phyloP scores from a whole-genome alignment of 2,888 invertebrate genomes.

The Agapetus fuscipes region DNA sequence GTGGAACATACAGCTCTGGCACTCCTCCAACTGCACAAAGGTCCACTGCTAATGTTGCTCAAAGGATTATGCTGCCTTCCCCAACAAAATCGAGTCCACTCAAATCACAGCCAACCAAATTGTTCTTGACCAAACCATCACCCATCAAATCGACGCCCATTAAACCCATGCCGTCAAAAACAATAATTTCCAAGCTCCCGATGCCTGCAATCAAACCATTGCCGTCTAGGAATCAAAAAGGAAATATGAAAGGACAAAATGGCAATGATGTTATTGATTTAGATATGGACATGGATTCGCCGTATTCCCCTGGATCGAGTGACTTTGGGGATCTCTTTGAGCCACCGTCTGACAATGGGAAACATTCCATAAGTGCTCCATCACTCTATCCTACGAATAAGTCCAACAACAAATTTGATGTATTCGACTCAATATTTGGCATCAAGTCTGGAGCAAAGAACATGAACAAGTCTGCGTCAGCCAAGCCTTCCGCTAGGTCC shows the following conservation, averaged over 20 bases:
- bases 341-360: slow-evolving; percentile 47
- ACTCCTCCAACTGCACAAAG: slow-evolving; percentile 25
- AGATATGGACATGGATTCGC: slow-evolving; percentile 67
- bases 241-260: slow-evolving; percentile 27
- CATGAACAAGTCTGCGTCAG: slow-evolving; percentile 25
- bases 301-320: slow-evolving; percentile 83
- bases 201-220: slow-evolving; percentile 28
- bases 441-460: slow-evolving; percentile 38
- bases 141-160: slow-evolving; percentile 50
- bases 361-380: slow-evolving; percentile 17
- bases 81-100: slow-evolving; percentile 38
- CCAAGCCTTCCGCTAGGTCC: slow-evolving; percentile 33
- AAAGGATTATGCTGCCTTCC: slow-evolving; percentile 41
- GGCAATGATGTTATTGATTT: slow-evolving; percentile 43
- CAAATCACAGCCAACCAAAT: slow-evolving; percentile 40
- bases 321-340: slow-evolving; percentile 82
- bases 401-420: slow-evolving; percentile 27
- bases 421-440: slow-evolving; percentile 58
- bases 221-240: slow-evolving; percentile 24
- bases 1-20: slow-evolving; percentile 30
- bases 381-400: slow-evolving; percentile 12
- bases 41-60: slow-evolving; percentile 27
- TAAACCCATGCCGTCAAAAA: slow-evolving; percentile 40
- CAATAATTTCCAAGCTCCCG: slow-evolving; percentile 29
- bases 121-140: slow-evolving; percentile 42